Percentiles rank a stretch among this genome's conserved stretches.
Conservation (phyloP, 1,140 invertebrate species). For the Drosophila trapezifrons region DNA sequence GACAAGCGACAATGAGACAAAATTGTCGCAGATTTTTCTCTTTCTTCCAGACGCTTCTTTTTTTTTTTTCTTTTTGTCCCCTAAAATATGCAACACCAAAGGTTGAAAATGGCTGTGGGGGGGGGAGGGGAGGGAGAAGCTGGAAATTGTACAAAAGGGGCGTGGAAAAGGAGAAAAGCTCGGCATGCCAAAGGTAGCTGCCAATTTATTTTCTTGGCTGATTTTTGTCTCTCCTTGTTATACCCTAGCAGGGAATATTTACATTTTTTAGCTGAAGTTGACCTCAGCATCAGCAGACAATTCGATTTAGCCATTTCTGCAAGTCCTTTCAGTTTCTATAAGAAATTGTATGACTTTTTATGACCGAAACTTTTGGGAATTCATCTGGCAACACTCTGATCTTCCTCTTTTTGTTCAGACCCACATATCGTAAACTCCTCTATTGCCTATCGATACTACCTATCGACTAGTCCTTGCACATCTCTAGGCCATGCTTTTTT, state of each 20-base stretch:
- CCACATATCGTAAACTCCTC: no score
- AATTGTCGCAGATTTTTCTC: conserved; percentile 51
- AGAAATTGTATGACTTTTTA: no score
- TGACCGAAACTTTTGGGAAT: no score
- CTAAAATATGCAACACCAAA: conserved; percentile 69
- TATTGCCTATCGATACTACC: no score
- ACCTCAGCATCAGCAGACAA: no score
- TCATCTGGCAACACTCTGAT: no score
- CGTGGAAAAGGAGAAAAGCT: conserved; percentile 5
- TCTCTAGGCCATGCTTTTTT: no score
- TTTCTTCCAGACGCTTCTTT: conserved; percentile 18
- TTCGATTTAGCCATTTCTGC: no score
- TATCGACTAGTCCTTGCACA: no score
- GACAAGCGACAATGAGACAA: conserved; percentile 51
- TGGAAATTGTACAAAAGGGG: not conserved
- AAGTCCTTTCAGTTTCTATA: no score
- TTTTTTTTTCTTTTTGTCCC: conserved; percentile 26
- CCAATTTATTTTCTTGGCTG: conserved; percentile 72
- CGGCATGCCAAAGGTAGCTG: conserved; percentile 72
- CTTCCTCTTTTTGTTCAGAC: no score
- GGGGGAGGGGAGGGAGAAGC: not conserved
- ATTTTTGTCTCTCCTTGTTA: conserved; percentile 10
- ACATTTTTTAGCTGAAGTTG: not conserved
- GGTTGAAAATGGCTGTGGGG: conserved; percentile 1
- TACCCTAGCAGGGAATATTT: not conserved